phyloP scores from a whole-genome alignment of 2,113 vertebrate species.

The Percina caprodes region DNA sequence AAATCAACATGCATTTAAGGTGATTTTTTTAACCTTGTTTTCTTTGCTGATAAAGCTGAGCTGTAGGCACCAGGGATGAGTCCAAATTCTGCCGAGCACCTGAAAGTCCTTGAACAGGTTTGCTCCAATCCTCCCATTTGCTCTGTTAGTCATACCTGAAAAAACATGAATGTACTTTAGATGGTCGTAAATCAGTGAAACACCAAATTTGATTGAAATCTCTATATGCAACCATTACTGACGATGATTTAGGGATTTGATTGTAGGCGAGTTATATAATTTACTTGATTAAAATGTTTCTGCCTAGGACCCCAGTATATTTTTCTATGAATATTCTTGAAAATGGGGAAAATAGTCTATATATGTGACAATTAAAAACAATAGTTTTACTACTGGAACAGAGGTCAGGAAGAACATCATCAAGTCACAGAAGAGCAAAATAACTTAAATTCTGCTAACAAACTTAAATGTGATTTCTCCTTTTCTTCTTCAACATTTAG shows the following conservation, averaged over 20 bases:
- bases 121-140: conserved; percentile 86
- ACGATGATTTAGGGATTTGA: not conserved
- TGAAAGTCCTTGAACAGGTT: conserved; percentile 98
- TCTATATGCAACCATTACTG: not conserved
- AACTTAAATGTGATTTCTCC: not conserved
- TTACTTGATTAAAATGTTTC: not conserved
- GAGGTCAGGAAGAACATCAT: too few relatives aligned
- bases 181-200: not conserved
- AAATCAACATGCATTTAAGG: not conserved
- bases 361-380: not conserved
- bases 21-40: conserved; percentile 87
- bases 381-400: not conserved
- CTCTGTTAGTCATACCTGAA: conserved; percentile 82
- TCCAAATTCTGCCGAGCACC: conserved; percentile 94
- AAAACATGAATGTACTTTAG: not conserved
- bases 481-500: not conserved
- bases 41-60: conserved; percentile 90
- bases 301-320: too few relatives aligned
- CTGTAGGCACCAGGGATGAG: conserved; percentile 98
- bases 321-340: not conserved
- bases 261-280: too few relatives aligned
- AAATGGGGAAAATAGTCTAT: not conserved
- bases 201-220: not conserved
- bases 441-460: not conserved
- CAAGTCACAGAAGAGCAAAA: too few relatives aligned